Conservation (phyloP, 2,888 invertebrate genomes). For the Philhelius pedissequus region DNA sequence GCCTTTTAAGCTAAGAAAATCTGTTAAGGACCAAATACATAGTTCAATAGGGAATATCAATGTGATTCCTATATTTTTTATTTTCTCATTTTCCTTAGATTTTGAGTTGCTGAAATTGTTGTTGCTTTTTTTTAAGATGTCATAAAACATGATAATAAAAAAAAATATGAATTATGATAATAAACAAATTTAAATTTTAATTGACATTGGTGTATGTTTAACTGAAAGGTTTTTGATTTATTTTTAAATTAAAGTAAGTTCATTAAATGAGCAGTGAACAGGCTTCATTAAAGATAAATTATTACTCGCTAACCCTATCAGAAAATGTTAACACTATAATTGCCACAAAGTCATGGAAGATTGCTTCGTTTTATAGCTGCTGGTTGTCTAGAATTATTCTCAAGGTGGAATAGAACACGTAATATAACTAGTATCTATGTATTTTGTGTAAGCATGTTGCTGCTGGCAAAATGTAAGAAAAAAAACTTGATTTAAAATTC, state of each 20-base stretch:
- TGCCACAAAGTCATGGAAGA: slow-evolving; percentile 20
- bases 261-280: neutral
- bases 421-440: too few relatives aligned
- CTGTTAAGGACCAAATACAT: too few relatives aligned
- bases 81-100: too few relatives aligned
- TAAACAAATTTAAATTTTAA: neutral
- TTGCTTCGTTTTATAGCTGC: slow-evolving; percentile 2
- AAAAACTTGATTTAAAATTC: neutral
- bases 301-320: neutral
- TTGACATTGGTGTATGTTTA: neutral
- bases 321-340: neutral
- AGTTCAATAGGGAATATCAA: too few relatives aligned
- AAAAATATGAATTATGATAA: neutral
- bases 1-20: too few relatives aligned
- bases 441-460: neutral
- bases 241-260: neutral
- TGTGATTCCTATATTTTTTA: too few relatives aligned
- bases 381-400: slow-evolving; percentile 27
- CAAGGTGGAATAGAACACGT: slow-evolving; percentile 3
- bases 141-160: too few relatives aligned
- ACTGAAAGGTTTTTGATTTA: neutral
- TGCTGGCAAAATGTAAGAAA: too few relatives aligned
- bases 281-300: neutral
- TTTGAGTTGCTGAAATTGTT: too few relatives aligned
- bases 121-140: too few relatives aligned